Evolutionary conservation across 2,797 vertebrate genomes (phyloP).

Genomic region (Lagodon rhomboides): DNA sequence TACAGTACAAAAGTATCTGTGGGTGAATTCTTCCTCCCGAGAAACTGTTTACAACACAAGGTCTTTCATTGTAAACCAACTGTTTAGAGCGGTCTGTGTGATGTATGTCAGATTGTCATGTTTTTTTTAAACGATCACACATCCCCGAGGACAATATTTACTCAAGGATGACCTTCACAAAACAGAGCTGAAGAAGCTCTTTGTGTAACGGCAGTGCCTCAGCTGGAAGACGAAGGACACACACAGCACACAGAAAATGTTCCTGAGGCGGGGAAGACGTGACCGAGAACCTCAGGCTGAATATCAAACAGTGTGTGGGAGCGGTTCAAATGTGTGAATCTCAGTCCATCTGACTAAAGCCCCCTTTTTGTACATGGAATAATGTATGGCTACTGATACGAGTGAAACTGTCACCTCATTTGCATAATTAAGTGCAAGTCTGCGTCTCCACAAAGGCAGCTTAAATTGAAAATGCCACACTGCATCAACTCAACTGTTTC

Average conservation of each 20-base stretch:
- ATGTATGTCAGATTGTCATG: background rate
- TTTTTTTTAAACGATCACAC: background rate
- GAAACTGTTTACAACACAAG: slow-evolving; percentile 1
- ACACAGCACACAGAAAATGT: background rate
- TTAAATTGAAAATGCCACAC: background rate
- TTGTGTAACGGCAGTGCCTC: slow-evolving; percentile 3
- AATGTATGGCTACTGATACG: too few relatives aligned
- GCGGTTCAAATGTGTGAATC: slow-evolving; percentile 19
- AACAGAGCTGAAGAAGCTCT: slow-evolving; percentile 2
- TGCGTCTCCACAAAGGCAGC: background rate
- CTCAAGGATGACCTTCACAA: background rate
- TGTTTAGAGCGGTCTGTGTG: background rate
- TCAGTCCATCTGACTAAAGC: slow-evolving; percentile 5
- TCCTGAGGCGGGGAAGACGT: background rate
- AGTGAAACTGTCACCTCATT: background rate
- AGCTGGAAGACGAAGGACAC: slow-evolving; percentile 8
- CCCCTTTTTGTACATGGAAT: background rate
- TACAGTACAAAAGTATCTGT: background rate
- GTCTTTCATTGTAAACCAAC: background rate
- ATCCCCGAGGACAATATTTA: slow-evolving; percentile 4
- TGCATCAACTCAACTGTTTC: background rate
- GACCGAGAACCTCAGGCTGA: slow-evolving; percentile 17
- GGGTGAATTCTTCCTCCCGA: background rate
- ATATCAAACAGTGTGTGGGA: slow-evolving; percentile 24
- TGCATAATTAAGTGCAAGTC: background rate